Base-by-base conservation (phyloP, 2,797 vertebrate genomes). In the Epinephelus malabaricus region DNA sequence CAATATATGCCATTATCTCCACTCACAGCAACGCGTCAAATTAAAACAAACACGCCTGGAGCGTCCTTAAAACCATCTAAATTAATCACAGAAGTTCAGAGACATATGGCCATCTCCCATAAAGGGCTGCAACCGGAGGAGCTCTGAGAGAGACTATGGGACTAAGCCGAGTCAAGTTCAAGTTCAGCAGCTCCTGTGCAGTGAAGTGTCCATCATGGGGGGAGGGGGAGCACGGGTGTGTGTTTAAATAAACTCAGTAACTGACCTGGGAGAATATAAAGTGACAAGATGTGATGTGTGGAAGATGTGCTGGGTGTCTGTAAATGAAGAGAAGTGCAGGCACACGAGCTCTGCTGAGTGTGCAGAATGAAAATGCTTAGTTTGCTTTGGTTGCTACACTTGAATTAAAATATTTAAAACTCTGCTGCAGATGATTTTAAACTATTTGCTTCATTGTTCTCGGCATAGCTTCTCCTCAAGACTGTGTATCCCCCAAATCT, bases 81-180 rank as follows among this genome's bases (percentile, higher is more conserved):
- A 67, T 70, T 12, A 80, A 76, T 23, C 58, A 21, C 76, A 82
- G 47, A 73, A 19, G 34, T 11, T 3, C 40, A 46, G 30, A 55
- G 61, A 55, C 79, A 75, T 49, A 65, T 62, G 71, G 62, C 18
- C 71, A 62, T 12, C 56, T 69, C 62, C 27, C 67, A 79, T 59
- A 27, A 49, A 75, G 70, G 76, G 45, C 38, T 56, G 45, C 69
- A 63, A 10, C 2, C 55, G 77, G 72, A 56, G 56, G 17, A 68
- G 51, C 55, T 62, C 50, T 30, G 27, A 30, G 34, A 21, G 14
- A 73, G 69, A 47, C 61, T 50, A 14, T 9, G 54, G 40, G 27
- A 70, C 53, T 14, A 66, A 81, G 59, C 81, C 67, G 56, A 78
- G 86, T 89, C 93, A 95, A 95, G 96, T 96, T 97, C 97, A 97